These are phyloP conservation scores for Cheiracanthium punctorium DNA, from an alignment of 2,888 invertebrate genomes.

Conservation along the genomic window DNA sequence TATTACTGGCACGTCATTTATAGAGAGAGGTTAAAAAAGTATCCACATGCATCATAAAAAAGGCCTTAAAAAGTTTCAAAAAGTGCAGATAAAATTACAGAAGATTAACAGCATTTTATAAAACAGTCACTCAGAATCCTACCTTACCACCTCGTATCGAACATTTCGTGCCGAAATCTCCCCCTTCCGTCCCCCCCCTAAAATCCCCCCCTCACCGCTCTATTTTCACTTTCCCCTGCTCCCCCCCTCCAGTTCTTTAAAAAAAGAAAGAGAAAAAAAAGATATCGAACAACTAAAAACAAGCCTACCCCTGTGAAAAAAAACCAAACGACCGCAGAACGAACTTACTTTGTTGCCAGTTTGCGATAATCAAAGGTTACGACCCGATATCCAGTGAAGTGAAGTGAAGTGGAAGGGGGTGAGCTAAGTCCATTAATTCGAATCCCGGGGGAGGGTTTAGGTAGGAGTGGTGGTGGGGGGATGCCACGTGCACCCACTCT, in stretches of 20 bases:
- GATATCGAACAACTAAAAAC: background rate
- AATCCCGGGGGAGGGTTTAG: constrained; percentile 6
- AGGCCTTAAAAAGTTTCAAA: background rate
- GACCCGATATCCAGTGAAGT: constrained; percentile 46
- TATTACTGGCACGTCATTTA: background rate
- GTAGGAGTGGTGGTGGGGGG: background rate
- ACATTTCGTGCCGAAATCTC: background rate
- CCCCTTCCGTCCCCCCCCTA: background rate
- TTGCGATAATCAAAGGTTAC: constrained; percentile 68
- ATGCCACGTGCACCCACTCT: constrained; percentile 18
- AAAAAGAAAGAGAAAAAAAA: background rate
- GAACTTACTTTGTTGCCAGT: constrained; percentile 22
- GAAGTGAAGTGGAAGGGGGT: constrained; percentile 51
- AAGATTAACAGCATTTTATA: background rate
- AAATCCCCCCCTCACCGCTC: background rate
- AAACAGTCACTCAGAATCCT: background rate
- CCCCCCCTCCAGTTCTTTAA: too few species aligned
- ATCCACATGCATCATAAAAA: background rate
- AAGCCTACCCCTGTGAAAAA: background rate
- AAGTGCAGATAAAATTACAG: background rate
- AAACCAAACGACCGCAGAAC: constrained; percentile 11
- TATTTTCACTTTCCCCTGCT: background rate
- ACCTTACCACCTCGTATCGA: background rate
- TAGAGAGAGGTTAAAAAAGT: too few species aligned
- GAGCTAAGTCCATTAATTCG: constrained; percentile 60